These are phyloP conservation scores for Natrix natrix DNA, from an alignment of 2,797 vertebrate species.

Conservation along the genomic window DNA sequence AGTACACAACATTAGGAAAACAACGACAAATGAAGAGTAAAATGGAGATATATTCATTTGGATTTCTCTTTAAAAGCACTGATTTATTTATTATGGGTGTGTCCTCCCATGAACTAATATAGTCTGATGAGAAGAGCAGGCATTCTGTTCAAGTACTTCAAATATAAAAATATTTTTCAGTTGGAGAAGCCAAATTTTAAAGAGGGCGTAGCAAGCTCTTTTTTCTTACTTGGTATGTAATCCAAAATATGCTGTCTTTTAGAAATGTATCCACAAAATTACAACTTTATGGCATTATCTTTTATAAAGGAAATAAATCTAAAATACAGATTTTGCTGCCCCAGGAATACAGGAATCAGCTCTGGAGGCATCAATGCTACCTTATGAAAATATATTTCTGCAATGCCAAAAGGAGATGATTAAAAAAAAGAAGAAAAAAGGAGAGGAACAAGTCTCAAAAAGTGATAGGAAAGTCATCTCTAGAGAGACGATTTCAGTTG, in stretches of 20 bases:
- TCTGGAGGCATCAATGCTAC: background rate
- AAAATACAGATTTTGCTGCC: background rate
- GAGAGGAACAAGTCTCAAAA: background rate
- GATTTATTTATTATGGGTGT: background rate
- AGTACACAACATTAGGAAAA: background rate
- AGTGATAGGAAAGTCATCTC: background rate
- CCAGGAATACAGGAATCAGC: background rate
- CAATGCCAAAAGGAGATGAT: background rate
- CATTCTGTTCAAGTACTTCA: constrained; percentile 3
- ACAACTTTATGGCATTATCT: background rate
- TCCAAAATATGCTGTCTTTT: background rate
- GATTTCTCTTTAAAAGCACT: background rate
- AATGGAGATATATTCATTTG: background rate
- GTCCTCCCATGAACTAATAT: background rate
- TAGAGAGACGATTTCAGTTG: background rate
- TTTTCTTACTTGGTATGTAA: background rate
- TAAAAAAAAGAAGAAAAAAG: background rate
- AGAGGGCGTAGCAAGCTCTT: background rate
- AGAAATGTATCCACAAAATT: background rate
- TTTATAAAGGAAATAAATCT: background rate
- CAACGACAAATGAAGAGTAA: background rate
- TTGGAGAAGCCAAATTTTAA: background rate
- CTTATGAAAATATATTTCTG: background rate
- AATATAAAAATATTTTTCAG: constrained; percentile 2
- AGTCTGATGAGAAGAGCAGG: constrained; percentile 2